Evolutionary conservation across 2,113 vertebrate species (phyloP), one percentile per base, ranked within the genome.

Genomic region (Mugil cephalus): DNA sequence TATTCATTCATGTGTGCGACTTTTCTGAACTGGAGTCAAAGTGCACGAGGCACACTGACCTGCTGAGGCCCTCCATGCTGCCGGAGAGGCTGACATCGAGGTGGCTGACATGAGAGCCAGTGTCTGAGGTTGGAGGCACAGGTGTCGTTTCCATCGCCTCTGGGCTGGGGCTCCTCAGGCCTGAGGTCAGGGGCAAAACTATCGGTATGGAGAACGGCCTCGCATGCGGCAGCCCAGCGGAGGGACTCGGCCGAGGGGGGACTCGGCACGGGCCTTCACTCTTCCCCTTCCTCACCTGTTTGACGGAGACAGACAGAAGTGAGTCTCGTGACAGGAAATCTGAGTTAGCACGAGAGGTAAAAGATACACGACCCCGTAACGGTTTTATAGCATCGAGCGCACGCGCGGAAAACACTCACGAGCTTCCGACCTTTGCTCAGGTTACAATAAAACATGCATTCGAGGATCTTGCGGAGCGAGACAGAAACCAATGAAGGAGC

Each of bases 261-360:
- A 50, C 65, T 19, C 47, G 75, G 40, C 45, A 18, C 42, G 24
- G 51, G 19, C 55, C 4, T 17, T 90, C 87, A 24, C 48, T 67
- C 48, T 70, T 85, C 30, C 59, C 82, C 62, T 86, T 92, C 69
- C 80, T 93, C 64, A 90, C 86, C 93, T 93, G 84, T 83, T 68
- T 34, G 18, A 76, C 4, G 63, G 6, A 80, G 19, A 74, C 15
- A 53, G 38, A 43, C 15, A 76, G 51, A 61, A 64, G 38, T 59
- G 30, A 80, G 77, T 84, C 67, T 74, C 3, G 0, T 74, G 83
- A 79, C n/a, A 6, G 8, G 62, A 71, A 80, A 85, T n/a, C n/a
- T 34, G 74, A 90, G 60, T 77, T 4, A 35, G 15, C 15, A 54
- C 7, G 6, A 30, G 53, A 71, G 36, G 69, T 46, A 85, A 77